Percentiles rank a stretch among this genome's conserved stretches.
Evolutionary conservation across 1,140 invertebrate species (phyloP).

Genomic region (Papilio xuthus): DNA sequence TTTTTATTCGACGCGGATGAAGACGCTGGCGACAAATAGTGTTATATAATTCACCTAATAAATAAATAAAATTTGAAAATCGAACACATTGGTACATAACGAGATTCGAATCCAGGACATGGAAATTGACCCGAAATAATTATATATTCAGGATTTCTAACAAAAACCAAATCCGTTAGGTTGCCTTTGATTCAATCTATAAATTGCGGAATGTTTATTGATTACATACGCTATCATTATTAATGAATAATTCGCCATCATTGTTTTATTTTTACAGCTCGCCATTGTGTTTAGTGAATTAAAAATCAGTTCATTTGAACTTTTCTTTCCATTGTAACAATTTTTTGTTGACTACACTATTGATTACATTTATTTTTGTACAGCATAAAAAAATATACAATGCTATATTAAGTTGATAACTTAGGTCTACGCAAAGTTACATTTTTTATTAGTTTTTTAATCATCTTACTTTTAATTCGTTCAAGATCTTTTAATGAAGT

Average conservation of each 20-base stretch:
- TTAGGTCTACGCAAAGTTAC: not conserved
- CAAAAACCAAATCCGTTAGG: not conserved
- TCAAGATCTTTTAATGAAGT: no score
- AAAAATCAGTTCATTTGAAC: constrained; percentile 11
- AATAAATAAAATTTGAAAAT: no score
- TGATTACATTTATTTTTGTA: not conserved
- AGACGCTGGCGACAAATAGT: no score
- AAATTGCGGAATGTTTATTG: constrained; percentile 1
- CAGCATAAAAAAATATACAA: not conserved
- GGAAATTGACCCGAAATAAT: not conserved
- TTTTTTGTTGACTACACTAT: constrained; percentile 1
- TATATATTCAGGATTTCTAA: not conserved
- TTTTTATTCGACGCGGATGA: no score
- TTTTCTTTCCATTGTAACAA: not conserved
- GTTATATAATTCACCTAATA: no score
- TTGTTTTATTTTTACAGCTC: constrained; percentile 29
- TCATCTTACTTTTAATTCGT: not conserved
- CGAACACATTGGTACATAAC: not conserved
- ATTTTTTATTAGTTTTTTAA: not conserved
- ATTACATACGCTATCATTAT: constrained; percentile 3
- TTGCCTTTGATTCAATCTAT: not conserved
- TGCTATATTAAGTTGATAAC: not conserved
- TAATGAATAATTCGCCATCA: constrained; percentile 12
- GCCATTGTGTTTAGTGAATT: constrained; percentile 23
- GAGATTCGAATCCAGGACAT: no score